phyloP scores from a whole-genome alignment of 1,140 invertebrate genomes.

The Plutomurus gul region DNA sequence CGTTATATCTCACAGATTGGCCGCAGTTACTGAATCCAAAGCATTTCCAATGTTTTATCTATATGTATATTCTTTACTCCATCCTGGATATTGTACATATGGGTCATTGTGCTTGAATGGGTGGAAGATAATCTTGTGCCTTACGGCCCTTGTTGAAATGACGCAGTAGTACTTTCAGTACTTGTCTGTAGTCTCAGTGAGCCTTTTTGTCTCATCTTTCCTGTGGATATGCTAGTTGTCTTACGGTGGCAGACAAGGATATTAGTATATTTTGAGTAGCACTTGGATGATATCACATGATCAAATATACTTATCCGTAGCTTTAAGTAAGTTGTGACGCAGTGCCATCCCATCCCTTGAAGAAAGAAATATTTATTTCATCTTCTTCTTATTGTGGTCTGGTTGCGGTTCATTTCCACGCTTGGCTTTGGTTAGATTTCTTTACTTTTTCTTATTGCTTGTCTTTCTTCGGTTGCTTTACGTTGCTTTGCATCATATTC shows the following conservation, averaged over 20 bases:
- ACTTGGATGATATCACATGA: background rate
- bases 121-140: conserved; percentile 44
- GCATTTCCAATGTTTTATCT: too few relatives aligned
- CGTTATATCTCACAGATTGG: too few relatives aligned
- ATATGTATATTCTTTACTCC: background rate
- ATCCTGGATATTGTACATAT: conserved; percentile 5
- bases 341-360: background rate
- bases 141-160: conserved; percentile 21
- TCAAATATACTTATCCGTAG: background rate
- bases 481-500: conserved; percentile 5
- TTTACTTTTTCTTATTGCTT: background rate
- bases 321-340: background rate
- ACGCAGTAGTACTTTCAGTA: background rate
- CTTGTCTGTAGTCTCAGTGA: too few relatives aligned
- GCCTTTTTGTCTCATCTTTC: background rate
- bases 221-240: background rate
- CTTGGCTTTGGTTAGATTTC: background rate
- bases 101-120: conserved; percentile 41
- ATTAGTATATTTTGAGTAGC: background rate
- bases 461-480: background rate
- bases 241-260: background rate
- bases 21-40: too few relatives aligned
- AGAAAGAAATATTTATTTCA: conserved; percentile 11
- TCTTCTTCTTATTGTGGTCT: background rate
- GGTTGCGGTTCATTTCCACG: background rate